These are phyloP conservation scores for Crepidodera aurea DNA, from an alignment of 2,888 invertebrate species.

Conservation along the genomic window DNA sequence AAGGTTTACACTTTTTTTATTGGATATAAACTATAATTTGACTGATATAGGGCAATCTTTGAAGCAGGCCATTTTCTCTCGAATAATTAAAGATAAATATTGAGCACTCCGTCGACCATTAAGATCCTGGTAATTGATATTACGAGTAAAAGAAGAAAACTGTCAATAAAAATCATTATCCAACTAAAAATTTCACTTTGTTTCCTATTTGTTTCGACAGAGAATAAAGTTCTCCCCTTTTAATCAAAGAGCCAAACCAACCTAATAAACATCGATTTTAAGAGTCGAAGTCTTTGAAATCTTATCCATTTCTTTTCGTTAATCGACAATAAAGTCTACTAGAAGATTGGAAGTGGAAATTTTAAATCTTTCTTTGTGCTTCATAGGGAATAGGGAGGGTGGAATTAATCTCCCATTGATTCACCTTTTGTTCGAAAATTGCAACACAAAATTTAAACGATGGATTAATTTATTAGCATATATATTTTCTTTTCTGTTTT, in stretches of 20 bases:
- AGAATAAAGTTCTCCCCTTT: constrained; percentile 53
- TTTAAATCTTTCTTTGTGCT: constrained; percentile 34
- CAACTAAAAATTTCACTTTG: constrained; percentile 25
- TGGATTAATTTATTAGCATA: no score
- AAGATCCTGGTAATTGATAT: no score
- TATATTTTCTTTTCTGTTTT: no score
- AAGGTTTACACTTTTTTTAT: no score
- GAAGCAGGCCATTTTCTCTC: no score
- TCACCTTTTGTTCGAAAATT: not conserved
- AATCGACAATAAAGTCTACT: constrained; percentile 48
- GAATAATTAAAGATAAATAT: no score
- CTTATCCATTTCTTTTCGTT: constrained; percentile 48
- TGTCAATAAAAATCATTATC: constrained; percentile 14
- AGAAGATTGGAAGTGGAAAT: constrained; percentile 35
- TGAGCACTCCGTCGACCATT: no score
- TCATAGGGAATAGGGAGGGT: not conserved
- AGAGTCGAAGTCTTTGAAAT: constrained; percentile 51
- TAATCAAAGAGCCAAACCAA: constrained; percentile 55
- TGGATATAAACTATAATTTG: no score
- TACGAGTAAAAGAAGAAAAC: not conserved
- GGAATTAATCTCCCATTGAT: not conserved
- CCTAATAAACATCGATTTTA: constrained; percentile 55
- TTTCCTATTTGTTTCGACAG: constrained; percentile 43
- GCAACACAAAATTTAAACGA: no score
- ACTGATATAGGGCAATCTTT: no score